phyloP scores from a whole-genome alignment of 2,113 vertebrate species.

The Sinosuthora webbiana region DNA sequence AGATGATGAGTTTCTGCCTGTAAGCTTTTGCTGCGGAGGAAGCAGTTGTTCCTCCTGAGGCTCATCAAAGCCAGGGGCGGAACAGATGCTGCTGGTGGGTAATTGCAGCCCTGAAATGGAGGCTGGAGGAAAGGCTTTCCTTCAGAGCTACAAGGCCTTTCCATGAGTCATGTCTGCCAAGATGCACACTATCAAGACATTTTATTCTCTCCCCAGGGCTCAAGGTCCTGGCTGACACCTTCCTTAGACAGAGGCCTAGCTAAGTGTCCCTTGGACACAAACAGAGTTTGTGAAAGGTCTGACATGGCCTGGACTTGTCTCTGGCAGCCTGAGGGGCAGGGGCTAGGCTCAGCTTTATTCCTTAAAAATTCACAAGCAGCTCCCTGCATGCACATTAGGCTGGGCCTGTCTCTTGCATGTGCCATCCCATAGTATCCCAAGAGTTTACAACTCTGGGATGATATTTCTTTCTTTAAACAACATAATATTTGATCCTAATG shows the following conservation, averaged over 20 bases:
- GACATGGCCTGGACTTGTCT: neutral
- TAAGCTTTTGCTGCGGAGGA: neutral
- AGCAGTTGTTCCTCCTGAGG: neutral
- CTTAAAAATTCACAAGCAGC: neutral
- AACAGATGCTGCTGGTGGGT: neutral
- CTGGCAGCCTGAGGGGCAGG: neutral
- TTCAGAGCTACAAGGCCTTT: neutral
- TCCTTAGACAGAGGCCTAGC: neutral
- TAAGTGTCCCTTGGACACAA: neutral
- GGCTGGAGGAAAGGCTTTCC: neutral
- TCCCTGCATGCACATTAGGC: neutral
- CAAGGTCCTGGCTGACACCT: neutral
- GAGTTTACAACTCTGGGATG: neutral
- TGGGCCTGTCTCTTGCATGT: neutral
- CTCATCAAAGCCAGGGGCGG: neutral
- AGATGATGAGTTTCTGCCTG: neutral
- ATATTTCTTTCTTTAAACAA: neutral
- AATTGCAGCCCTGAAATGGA: neutral
- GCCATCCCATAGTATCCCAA: neutral
- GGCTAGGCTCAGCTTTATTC: neutral
- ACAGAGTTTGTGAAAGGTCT: neutral
- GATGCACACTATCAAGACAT: neutral
- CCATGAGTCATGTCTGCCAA: neutral
- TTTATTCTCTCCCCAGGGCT: neutral
- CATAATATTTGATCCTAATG: neutral